Base-by-base conservation (phyloP, 2,113 vertebrate species). In the Limanda limanda region DNA sequence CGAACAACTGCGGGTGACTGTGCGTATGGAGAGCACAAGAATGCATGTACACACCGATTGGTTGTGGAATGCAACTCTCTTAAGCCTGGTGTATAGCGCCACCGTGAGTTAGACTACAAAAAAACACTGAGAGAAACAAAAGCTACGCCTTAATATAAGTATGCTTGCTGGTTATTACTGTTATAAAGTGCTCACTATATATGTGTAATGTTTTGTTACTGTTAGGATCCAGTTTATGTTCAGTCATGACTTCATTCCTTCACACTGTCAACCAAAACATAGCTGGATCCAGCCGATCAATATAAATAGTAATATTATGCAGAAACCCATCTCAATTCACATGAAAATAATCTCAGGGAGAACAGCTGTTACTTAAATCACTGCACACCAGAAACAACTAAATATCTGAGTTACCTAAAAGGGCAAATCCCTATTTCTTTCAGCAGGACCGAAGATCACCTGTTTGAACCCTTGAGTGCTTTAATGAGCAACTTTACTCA, bases 61-160 rank as follows among this genome's bases (percentile, higher is more conserved):
- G 59, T 0, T 27, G 25, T 69, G 6, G 23, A 17, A 37, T 57
- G 20, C 9, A 61, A 54, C n/a, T 17, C 45, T 62, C 47, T 1
- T 12, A 67, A 23, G 1, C 54, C 45, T 76, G 76, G 85, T 74
- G 27, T 40, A 84, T 42, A 80, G 89, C 86, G 86, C 83, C 89
- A 90, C 85, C 76, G 27, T 86, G 85, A 89, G 89, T 51, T 10
- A 8, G 40, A 42, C 25, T 2, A 1, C 1, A 31, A 31, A 31
- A 7, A 1, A 11, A 13, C 40, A 13, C 40, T 42, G 2, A 42
- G 2, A 42, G 40, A 42, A 42, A 13, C 40, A 12, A 11, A 42
- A 13, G 12, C 10, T 13, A 42, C 12, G 40, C 40, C 2, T 11
- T 0, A 13, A 42, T 7, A 51, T 11, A 9, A 42, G 40, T 13